Evolutionary conservation across 2,888 invertebrate genomes (phyloP), one percentile per base, ranked within the genome.

Genomic region (Crossocerus cetratus): DNA sequence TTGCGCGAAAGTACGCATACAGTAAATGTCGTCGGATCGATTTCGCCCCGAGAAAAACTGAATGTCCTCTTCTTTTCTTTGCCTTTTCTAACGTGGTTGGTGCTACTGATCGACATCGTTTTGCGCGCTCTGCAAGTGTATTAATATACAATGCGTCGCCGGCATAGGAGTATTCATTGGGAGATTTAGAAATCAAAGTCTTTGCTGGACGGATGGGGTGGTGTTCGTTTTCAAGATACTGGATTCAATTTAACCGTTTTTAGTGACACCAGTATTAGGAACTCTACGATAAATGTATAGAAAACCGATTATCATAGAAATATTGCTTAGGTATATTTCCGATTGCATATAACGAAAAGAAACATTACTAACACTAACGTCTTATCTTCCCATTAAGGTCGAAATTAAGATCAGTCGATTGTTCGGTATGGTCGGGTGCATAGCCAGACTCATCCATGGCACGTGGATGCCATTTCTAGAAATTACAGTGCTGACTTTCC

Each of bases 231-330:
- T 45, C 22, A 20, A 16, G 13, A n/a, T 67, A 57, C n/a, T 54
- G 61, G 18, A 58, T 65, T 14, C 44, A 65, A 70, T 63, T 61
- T 44, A 44, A 11, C 45, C 32, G 43, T 71, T 73, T 45, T 22
- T 20, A 67, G 55, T 63, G 56, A 76, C 18, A 60, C 68, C 67
- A 69, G 75, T 75, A 71, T 73, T 71, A 81, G 68, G 53, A 64
- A 58, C 62, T 66, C 59, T 43, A 58, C 23, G 69, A 43, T 49
- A 44, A 65, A 57, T 57, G 67, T 70, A 68, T 76, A 69, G 58
- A 69, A 67, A 20, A 57, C 44, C 1, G 18, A 67, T 65, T 61
- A 67, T 60, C 59, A 43, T 65, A 70, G 32, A 43, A 63, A 64
- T 62, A 60, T 73, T 59, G 55, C 55, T 72, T 70, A 73, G 56